phyloP scores from a whole-genome alignment of 2,113 vertebrate genomes.

The Astatoreochromis straeleni region DNA sequence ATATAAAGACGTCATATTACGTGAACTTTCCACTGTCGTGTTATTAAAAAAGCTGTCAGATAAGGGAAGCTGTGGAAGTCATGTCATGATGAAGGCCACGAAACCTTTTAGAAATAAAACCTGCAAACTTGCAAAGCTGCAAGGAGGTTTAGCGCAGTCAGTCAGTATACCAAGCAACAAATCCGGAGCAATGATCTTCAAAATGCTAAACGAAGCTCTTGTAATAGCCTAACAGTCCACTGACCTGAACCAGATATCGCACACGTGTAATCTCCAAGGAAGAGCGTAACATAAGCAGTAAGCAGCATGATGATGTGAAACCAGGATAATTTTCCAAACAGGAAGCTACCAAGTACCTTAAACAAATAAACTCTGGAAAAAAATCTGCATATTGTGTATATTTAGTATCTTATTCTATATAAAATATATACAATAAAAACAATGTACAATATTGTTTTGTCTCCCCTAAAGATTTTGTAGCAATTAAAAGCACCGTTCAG shows the following conservation, averaged over 20 bases:
- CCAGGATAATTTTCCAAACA: not conserved
- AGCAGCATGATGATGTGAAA: rapidly evolving
- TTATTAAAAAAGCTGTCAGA: not conserved
- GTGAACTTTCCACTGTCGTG: not conserved
- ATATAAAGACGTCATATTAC: not conserved
- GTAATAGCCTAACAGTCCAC: not conserved
- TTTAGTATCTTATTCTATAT: not conserved
- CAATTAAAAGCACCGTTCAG: not conserved
- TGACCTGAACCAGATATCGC: not conserved
- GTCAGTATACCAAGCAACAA: not conserved
- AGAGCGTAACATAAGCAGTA: not conserved
- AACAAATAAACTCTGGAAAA: not conserved
- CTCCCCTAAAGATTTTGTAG: not conserved
- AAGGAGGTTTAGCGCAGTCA: not conserved
- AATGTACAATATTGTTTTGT: not conserved
- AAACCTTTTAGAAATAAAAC: not conserved
- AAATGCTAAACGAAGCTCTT: not conserved
- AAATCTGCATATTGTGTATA: not conserved
- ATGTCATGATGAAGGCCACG: not conserved
- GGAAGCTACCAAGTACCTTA: not conserved
- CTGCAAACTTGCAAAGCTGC: not conserved
- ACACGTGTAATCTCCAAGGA: not conserved
- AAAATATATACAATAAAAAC: not conserved
- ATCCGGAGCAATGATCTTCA: not conserved
- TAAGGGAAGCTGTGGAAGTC: not conserved